Conservation (phyloP, 2,113 vertebrate species). For the Oreochromis spilurus region DNA sequence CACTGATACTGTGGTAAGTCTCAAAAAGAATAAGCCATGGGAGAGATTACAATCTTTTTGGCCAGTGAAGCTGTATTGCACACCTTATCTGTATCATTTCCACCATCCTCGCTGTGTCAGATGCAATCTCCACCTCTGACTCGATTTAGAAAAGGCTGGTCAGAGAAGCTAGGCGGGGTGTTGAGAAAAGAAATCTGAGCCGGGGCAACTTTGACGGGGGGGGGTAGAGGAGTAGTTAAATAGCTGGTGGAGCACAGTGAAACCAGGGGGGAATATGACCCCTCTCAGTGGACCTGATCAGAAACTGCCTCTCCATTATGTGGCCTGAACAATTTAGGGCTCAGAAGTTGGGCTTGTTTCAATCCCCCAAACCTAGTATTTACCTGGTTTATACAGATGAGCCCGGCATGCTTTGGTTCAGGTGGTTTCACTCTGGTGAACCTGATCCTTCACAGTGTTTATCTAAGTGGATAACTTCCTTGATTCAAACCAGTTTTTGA, state of each 20-base stretch:
- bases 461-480: neutral
- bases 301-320: slow-evolving; percentile 40
- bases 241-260: slow-evolving; percentile 15
- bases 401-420: slow-evolving; percentile 15
- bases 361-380: slow-evolving; percentile 12
- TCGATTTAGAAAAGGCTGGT: neutral
- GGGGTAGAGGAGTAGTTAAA: slow-evolving; percentile 19
- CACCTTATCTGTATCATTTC: slow-evolving; percentile 1
- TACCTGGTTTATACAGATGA: neutral
- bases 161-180: slow-evolving; percentile 41
- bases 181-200: slow-evolving; percentile 55
- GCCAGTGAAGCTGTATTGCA: neutral
- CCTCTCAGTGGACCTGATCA: slow-evolving; percentile 57
- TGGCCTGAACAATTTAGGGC: neutral
- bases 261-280: slow-evolving; percentile 51
- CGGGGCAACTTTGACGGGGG: slow-evolving; percentile 10
- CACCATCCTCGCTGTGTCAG: neutral
- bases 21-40: neutral
- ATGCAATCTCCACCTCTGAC: slow-evolving; percentile 23
- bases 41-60: neutral
- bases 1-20: neutral
- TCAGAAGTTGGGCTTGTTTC: neutral
- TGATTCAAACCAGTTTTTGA: neutral
- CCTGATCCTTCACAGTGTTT: neutral
- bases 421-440: slow-evolving; percentile 18